A percentile compares a stretch with the other conserved stretches of the same genome.
These are phyloP conservation scores for Electrona antarctica DNA, from an alignment of 2,113 vertebrate genomes.

Conservation along the genomic window DNA sequence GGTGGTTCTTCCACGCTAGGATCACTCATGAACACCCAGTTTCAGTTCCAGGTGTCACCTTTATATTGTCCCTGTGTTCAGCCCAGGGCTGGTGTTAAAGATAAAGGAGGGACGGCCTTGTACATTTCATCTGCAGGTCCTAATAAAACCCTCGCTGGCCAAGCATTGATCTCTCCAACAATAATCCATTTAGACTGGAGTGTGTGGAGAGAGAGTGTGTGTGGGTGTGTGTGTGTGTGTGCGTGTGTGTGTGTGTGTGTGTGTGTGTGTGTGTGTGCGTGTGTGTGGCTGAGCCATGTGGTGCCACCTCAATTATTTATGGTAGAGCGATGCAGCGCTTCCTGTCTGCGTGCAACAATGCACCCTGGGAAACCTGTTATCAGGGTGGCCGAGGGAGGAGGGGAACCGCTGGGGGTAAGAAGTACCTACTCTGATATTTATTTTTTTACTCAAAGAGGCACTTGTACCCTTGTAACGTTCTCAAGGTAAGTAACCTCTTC, in stretches of 20 bases:
- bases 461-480: too few relatives aligned
- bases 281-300: constrained; percentile 61
- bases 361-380: constrained; percentile 67
- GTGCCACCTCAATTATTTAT: constrained; percentile 79
- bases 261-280: too few relatives aligned
- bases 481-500: too few relatives aligned
- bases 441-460: too few relatives aligned
- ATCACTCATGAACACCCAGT: too few relatives aligned
- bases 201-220: constrained; percentile 7
- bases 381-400: constrained; percentile 2
- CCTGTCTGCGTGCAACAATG: constrained; percentile 72
- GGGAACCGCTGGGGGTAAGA: constrained; percentile 3
- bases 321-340: constrained; percentile 71
- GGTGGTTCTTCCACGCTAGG: too few relatives aligned
- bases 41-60: too few relatives aligned
- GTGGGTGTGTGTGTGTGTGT: too few relatives aligned
- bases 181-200: constrained; percentile 79
- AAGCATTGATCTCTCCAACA: constrained; percentile 75
- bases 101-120: constrained; percentile 53
- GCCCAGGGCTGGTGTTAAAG: not conserved
- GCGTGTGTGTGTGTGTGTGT: constrained; percentile 20
- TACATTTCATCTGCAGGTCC: constrained; percentile 68
- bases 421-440: too few relatives aligned
- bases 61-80: too few relatives aligned
- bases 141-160: constrained; percentile 76